Evolutionary conservation across 2,113 vertebrate genomes (phyloP), one percentile per base, ranked within the genome.

Genomic region (Pterophyllum scalare): DNA sequence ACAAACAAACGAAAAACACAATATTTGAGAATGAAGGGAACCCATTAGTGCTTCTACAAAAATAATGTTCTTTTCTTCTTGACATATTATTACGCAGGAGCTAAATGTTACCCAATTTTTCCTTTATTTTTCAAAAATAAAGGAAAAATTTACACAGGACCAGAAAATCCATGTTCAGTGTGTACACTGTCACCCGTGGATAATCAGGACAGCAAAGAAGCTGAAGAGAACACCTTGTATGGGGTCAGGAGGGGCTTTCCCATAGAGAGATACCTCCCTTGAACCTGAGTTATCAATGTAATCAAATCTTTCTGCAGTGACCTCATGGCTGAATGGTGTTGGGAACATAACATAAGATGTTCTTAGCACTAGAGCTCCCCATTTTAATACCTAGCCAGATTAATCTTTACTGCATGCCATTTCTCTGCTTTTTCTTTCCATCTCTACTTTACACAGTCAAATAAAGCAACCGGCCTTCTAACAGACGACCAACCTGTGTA

Each of bases 401-500:
- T 72, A 20, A 20, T 7, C 24, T 31, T 52, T 13, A 52, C 65
- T 49, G 24, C 10, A 31, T 49, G 43, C 6, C 24, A 70, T 70
- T 70, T 49, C 43, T 70, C 65, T 20, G 43, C 24, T 52, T 70
- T 46, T 31, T 28, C 24, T 6, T 11, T 40, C 38, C 1, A 43
- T 46, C 15, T 70, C 49, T 49, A 20, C 65, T 49, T 11, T 6
- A 28, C 65, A 28, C 0, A 7, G 17, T 7, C 65, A 49, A 70
- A 28, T 70, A 28, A 67, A 64, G 31, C 65, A 52, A 3, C 17
- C 65, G 31, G 46, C 19, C 67, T 72, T 33, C 17, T 72, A n/a
- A 67, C 4, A 11, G 15, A 28, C 9, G 6, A 87, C 93, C 87
- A 87, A 98, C 97, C 97, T 95, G 97, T 98, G 40, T 98, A 98